Conservation (phyloP, 2,888 invertebrate genomes). For the Nephrotoma appendiculata region DNA sequence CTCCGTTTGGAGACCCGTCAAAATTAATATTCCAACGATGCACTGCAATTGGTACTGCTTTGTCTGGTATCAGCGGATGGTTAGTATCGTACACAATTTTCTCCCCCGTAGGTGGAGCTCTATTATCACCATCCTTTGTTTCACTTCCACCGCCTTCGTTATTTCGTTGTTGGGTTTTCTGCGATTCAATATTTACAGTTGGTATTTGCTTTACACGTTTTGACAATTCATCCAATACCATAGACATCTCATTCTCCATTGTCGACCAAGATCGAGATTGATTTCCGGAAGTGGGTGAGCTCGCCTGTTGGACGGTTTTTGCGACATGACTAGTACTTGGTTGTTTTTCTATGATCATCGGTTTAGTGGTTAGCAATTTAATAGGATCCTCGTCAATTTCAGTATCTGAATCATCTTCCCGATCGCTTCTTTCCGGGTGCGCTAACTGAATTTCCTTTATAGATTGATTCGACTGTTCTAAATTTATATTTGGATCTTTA, state of each 20-base stretch:
- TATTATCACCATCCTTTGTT: too few species aligned
- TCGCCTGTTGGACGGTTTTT: not conserved
- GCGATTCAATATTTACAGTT: not conserved
- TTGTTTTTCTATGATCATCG: too few species aligned
- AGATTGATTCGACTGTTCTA: not conserved
- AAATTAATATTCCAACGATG: not conserved
- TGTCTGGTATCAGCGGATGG: not conserved
- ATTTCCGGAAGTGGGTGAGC: not conserved
- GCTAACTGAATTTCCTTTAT: not conserved
- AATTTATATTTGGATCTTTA: not conserved
- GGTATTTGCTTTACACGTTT: not conserved
- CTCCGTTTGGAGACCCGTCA: not conserved
- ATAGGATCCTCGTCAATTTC: not conserved
- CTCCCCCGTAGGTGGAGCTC: not conserved
- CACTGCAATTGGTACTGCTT: not conserved
- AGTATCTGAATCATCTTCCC: not conserved
- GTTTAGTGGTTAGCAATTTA: too few species aligned
- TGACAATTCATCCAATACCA: not conserved
- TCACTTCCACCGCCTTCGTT: too few species aligned
- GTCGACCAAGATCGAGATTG: too few species aligned
- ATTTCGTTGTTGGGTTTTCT: not conserved
- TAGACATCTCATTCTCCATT: not conserved
- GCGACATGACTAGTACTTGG: not conserved
- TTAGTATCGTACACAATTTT: too few species aligned
- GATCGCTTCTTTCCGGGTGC: not conserved